These are phyloP conservation scores for Ochropleura leucogaster DNA, from an alignment of 2,888 invertebrate species.

Conservation along the genomic window DNA sequence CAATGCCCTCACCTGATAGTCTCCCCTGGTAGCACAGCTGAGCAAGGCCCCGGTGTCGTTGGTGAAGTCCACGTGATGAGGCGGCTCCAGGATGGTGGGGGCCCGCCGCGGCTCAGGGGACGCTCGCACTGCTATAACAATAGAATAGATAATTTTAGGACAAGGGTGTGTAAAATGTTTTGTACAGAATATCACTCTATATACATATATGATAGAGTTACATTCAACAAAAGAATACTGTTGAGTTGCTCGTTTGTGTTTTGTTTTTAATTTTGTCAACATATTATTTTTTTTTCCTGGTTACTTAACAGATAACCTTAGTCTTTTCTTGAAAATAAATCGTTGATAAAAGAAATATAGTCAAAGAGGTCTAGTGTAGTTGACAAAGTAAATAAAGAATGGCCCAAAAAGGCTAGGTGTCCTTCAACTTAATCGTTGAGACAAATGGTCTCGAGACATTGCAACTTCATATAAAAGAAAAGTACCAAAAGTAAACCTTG, in stretches of 20 bases:
- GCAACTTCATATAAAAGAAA: conserved; percentile 24
- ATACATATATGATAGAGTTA: not conserved
- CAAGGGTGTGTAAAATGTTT: not conserved
- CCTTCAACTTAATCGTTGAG: conserved; percentile 1
- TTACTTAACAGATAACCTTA: not conserved
- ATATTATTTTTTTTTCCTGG: too few relatives aligned
- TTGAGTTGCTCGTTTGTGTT: too few relatives aligned
- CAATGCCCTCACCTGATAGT: conserved; percentile 90
- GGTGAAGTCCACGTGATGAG: conserved; percentile 94
- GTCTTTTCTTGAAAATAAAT: not conserved
- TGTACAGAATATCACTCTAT: not conserved
- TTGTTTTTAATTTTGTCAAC: too few relatives aligned
- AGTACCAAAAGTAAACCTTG: not conserved
- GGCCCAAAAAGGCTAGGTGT: not conserved
- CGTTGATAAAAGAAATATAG: not conserved
- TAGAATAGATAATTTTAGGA: not conserved
- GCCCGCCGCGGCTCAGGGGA: conserved; percentile 93
- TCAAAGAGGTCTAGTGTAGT: not conserved
- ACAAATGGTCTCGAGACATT: conserved; percentile 1
- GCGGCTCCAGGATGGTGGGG: conserved; percentile 92
- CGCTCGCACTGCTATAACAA: conserved; percentile 87
- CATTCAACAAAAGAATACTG: not conserved
- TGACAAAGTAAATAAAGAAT: conserved; percentile 17
- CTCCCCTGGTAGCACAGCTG: conserved; percentile 93
- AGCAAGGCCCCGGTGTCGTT: conserved; percentile 93